Conservation (phyloP, 2,888 invertebrate genomes). For the Gymnocheta viridis region DNA sequence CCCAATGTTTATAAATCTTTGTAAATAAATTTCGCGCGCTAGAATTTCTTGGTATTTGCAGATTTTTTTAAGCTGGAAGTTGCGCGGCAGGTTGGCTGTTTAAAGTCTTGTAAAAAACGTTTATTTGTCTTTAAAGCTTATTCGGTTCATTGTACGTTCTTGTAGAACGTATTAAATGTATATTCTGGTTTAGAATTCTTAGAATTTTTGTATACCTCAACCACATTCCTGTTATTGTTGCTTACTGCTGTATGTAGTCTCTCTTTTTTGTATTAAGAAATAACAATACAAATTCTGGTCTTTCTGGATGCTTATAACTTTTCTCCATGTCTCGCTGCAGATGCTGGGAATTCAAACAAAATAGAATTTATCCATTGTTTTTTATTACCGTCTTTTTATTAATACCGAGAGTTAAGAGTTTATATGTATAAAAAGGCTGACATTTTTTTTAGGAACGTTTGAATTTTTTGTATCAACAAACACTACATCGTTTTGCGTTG, state of each 20-base stretch:
- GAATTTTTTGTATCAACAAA: neutral
- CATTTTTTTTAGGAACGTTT: neutral
- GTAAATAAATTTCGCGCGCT: conserved; percentile 32
- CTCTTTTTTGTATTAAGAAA: neutral
- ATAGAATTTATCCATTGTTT: neutral
- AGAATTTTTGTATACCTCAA: conserved; percentile 64
- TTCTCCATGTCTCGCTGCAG: neutral
- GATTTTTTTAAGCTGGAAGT: conserved; percentile 12
- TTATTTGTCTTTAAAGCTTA: neutral
- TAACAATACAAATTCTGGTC: conserved; percentile 45
- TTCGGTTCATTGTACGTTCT: conserved; percentile 55
- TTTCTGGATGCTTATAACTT: conserved; percentile 38
- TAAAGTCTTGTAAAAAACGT: neutral
- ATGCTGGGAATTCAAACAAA: conserved; percentile 32
- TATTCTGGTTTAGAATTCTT: conserved; percentile 67
- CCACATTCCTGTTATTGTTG: conserved; percentile 49
- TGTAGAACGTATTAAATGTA: conserved; percentile 15
- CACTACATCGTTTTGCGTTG: conserved; percentile 25
- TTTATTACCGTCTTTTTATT: neutral
- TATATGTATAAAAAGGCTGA: too few relatives aligned
- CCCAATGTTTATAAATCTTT: neutral
- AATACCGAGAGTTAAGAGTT: conserved; percentile 1
- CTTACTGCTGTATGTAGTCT: neutral
- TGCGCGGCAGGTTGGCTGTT: neutral
- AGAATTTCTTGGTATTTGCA: conserved; percentile 1